Evolutionary conservation across 2,797 vertebrate species (phyloP), one percentile per base, ranked within the genome.

Genomic region (Chaunax sp.): DNA sequence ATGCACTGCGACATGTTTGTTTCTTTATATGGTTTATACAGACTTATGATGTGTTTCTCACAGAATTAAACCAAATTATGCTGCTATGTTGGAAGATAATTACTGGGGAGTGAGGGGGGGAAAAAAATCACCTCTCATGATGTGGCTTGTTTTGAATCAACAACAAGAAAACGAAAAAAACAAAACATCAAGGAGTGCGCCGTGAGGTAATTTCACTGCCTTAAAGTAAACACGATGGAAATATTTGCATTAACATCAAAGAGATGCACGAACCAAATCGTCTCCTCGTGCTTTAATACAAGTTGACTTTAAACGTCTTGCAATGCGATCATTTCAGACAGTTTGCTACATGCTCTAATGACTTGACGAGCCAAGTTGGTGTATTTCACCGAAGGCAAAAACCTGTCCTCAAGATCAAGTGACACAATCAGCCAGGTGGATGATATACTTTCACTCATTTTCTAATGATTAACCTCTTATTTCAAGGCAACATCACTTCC

Each of bases 241-340:
- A 52, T 28, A 73, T 75, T 73, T 64, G 65, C 71, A 56, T 69
- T 67, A 64, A 75, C 78, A 74, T 83, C 78, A 75, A 79, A 82
- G 65, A 63, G 58, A 47, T 19, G 22, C 28, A 65, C 1, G 8
- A 55, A 53, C 28, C 12, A 65, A 70, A 62, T 63, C 20, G 6
- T 52, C 41, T 69, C 30, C 57, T 8, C n/a, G 66, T 59, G 76
- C 55, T 63, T 64, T 51, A 43, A 69, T 59, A 59, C 53, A 25
- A 20, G 64, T 68, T 59, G 67, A 69, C 46, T 68, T 69, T n/a
- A 68, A 67, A 60, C 4, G 28, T 61, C 58, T 64, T 33, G 15
- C 50, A 61, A 66, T 38, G 1, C 72, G 71, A 49, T 64, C 64
- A 64, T 67, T 77, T 64, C 68, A 33, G 50, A 50, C 57, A 62